Evolutionary conservation across 1,140 invertebrate genomes (phyloP).

Genomic region (Chionoecetes opilio): DNA sequence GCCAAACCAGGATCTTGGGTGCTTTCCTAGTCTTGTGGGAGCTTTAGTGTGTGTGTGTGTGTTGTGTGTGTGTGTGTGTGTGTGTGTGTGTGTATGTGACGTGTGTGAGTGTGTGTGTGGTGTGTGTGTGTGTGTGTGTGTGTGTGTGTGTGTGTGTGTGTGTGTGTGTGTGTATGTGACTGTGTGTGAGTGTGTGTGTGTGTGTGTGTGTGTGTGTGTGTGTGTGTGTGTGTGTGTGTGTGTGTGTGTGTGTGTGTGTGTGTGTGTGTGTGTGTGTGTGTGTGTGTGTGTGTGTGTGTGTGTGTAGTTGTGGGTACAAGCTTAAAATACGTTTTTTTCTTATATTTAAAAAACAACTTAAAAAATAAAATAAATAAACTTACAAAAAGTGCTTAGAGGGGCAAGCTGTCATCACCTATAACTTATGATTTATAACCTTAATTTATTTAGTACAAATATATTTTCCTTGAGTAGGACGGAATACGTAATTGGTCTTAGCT

Average conservation of each 20-base stretch:
- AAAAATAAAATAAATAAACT: neutral
- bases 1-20: neutral
- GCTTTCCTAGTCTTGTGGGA: neutral
- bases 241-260: conserved; percentile 10
- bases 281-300: no score
- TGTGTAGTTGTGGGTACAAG: neutral
- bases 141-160: neutral
- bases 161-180: conserved; percentile 9
- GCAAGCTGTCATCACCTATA: no score
- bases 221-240: conserved; percentile 27
- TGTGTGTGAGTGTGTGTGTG: no score
- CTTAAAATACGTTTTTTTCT: neutral
- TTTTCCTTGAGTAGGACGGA: no score
- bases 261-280: no score
- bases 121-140: conserved; percentile 18
- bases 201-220: conserved; percentile 25
- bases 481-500: no score
- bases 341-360: neutral
- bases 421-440: no score
- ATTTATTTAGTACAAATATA: no score
- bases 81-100: conserved; percentile 9
- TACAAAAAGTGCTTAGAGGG: neutral
- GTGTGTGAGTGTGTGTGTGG: conserved; percentile 22
- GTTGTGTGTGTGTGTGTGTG: conserved; percentile 27
- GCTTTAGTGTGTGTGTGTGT: conserved; percentile 27